Evolutionary conservation across 2,113 vertebrate species (phyloP).

Genomic region (Patagioenas fasciata): DNA sequence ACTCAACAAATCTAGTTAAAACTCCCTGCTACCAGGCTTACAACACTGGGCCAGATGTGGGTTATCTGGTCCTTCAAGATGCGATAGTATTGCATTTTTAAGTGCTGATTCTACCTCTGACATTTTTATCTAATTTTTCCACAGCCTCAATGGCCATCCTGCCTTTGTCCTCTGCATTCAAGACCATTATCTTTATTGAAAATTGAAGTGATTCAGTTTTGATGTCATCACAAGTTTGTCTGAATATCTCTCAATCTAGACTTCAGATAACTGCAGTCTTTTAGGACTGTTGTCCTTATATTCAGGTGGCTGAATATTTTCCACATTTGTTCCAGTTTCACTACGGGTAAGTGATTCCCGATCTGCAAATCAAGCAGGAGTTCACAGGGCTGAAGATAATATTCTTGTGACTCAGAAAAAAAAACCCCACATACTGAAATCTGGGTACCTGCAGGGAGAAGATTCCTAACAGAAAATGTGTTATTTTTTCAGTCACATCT

Average conservation of each 20-base stretch:
- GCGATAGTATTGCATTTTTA: background rate
- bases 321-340: constrained; percentile 8
- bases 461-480: background rate
- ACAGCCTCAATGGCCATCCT: background rate
- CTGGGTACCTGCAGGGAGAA: background rate
- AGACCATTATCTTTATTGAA: background rate
- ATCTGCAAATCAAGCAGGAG: constrained; percentile 12
- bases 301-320: background rate
- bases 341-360: background rate
- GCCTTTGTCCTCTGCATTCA: background rate
- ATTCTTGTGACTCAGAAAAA: background rate
- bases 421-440: background rate
- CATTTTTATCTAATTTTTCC: background rate
- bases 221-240: background rate
- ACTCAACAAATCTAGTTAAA: background rate
- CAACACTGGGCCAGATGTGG: background rate
- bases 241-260: background rate
- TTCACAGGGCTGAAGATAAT: background rate
- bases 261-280: background rate
- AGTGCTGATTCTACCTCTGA: background rate
- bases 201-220: background rate
- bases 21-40: background rate
- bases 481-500: background rate
- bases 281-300: background rate
- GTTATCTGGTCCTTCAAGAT: background rate